phyloP scores from a whole-genome alignment of 2,797 vertebrate genomes.

The Ibycter americanus region DNA sequence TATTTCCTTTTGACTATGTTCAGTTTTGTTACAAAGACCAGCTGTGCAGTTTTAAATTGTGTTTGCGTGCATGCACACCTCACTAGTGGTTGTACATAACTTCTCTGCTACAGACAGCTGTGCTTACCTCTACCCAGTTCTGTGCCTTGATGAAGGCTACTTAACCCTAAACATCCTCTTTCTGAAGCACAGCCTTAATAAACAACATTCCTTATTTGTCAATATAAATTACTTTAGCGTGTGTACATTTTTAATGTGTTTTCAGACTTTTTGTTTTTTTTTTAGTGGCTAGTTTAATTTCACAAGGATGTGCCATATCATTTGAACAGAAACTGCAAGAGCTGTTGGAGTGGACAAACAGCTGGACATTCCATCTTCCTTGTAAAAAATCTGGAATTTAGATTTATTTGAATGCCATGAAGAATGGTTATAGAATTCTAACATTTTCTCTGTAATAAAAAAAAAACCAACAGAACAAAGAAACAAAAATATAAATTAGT shows the following conservation, averaged over 20 bases:
- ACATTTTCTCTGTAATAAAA: slow-evolving; percentile 82
- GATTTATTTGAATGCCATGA: slow-evolving; percentile 74
- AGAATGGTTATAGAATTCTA: slow-evolving; percentile 74
- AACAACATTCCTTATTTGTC: slow-evolving; percentile 78
- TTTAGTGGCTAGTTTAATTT: slow-evolving; percentile 76
- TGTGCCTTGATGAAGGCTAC: slow-evolving; percentile 79
- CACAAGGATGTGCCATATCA: slow-evolving; percentile 83
- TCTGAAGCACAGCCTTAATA: slow-evolving; percentile 84
- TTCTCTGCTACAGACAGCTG: slow-evolving; percentile 73
- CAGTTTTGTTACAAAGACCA: slow-evolving; percentile 69
- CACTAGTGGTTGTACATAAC: slow-evolving; percentile 76
- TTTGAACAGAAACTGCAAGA: slow-evolving; percentile 74
- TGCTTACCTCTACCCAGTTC: slow-evolving; percentile 70
- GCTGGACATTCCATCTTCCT: slow-evolving; percentile 77
- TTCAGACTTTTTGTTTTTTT: slow-evolving; percentile 27
- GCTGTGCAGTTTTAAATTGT: slow-evolving; percentile 74
- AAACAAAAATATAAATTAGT: slow-evolving; percentile 77
- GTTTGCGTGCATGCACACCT: slow-evolving; percentile 81
- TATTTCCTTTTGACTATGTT: slow-evolving; percentile 69
- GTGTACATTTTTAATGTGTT: slow-evolving; percentile 75
- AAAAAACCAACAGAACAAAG: slow-evolving; percentile 47
- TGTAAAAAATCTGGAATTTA: slow-evolving; percentile 76
- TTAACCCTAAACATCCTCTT: slow-evolving; percentile 75
- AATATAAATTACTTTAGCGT: slow-evolving; percentile 75
- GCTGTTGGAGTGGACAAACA: slow-evolving; percentile 71